A percentile compares a stretch with the other conserved stretches of the same genome.
Conservation (phyloP, 1,140 invertebrate species). For the Drosophila kurseongensis region DNA sequence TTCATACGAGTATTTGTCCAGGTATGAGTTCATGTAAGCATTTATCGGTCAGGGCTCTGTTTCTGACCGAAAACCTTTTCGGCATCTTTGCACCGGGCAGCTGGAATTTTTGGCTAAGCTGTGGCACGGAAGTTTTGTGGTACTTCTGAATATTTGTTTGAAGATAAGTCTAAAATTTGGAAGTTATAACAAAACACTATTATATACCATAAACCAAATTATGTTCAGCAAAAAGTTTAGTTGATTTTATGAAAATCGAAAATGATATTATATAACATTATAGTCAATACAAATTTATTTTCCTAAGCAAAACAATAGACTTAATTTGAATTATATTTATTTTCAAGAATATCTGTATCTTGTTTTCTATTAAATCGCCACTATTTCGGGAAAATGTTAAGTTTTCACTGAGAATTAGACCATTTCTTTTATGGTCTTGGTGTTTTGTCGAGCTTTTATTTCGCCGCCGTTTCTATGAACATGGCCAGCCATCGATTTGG, state of each 20-base stretch:
- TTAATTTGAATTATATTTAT: background rate
- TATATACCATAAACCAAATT: too few relatives aligned
- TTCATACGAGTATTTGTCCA: slow-evolving; percentile 24
- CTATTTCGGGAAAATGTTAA: background rate
- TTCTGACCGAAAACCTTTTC: slow-evolving; percentile 30
- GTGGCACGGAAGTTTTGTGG: background rate
- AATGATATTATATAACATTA: too few relatives aligned
- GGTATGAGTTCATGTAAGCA: slow-evolving; percentile 36
- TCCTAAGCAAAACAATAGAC: too few relatives aligned
- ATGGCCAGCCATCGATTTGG: slow-evolving; percentile 41
- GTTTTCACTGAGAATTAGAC: slow-evolving; percentile 2
- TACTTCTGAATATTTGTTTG: background rate
- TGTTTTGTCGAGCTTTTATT: slow-evolving; percentile 9
- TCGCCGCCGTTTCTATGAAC: slow-evolving; percentile 4
- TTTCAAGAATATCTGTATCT: background rate
- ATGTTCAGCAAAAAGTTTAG: too few relatives aligned
- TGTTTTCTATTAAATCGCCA: background rate
- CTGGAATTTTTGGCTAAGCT: slow-evolving; percentile 1
- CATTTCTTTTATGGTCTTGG: slow-evolving; percentile 21
- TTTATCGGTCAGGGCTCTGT: slow-evolving; percentile 54
- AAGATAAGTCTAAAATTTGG: too few relatives aligned
- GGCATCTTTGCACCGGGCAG: slow-evolving; percentile 1
- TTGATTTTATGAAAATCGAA: too few relatives aligned
- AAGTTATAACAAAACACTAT: too few relatives aligned
- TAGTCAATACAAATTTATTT: too few relatives aligned